These are phyloP conservation scores for Capitella teleta DNA, from an alignment of 1,140 invertebrate species.

Conservation along the genomic window DNA sequence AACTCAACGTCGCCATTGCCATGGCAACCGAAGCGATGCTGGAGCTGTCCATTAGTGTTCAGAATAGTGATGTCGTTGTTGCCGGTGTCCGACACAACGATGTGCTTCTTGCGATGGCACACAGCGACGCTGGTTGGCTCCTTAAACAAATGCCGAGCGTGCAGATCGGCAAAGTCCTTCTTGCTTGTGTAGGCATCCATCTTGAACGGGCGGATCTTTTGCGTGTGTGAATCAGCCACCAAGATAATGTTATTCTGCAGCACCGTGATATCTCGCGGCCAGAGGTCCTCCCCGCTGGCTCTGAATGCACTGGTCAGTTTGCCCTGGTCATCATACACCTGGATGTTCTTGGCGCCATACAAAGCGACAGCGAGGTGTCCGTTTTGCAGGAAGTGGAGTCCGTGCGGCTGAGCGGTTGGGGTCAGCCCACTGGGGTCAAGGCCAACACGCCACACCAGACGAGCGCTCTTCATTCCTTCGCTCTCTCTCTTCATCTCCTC, in stretches of 20 bases:
- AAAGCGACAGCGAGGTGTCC: conserved; percentile 4
- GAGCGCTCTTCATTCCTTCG: no score
- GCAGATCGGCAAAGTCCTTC: no score
- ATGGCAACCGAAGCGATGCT: conserved; percentile 2
- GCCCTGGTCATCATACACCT: conserved; percentile 6
- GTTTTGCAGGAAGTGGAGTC: conserved; percentile 2
- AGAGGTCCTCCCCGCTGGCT: not conserved
- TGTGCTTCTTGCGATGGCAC: conserved; percentile 8
- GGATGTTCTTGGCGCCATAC: conserved; percentile 8
- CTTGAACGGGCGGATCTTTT: no score
- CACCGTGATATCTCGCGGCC: conserved; percentile 3
- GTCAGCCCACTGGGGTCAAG: no score
- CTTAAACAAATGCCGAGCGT: conserved; percentile 6
- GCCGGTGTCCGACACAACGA: conserved; percentile 5
- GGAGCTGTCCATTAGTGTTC: not conserved
- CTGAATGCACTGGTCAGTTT: not conserved
- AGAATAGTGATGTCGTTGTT: conserved; percentile 6
- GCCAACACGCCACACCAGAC: no score
- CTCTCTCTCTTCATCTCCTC: no score
- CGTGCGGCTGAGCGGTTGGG: no score
- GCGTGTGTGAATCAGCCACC: no score
- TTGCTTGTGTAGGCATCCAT: no score
- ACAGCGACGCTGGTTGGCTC: not conserved
- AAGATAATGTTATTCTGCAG: conserved; percentile 10
- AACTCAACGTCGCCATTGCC: conserved; percentile 6